Conservation (phyloP, 2,113 vertebrate species). For the Petrocephalus microphthalmus region DNA sequence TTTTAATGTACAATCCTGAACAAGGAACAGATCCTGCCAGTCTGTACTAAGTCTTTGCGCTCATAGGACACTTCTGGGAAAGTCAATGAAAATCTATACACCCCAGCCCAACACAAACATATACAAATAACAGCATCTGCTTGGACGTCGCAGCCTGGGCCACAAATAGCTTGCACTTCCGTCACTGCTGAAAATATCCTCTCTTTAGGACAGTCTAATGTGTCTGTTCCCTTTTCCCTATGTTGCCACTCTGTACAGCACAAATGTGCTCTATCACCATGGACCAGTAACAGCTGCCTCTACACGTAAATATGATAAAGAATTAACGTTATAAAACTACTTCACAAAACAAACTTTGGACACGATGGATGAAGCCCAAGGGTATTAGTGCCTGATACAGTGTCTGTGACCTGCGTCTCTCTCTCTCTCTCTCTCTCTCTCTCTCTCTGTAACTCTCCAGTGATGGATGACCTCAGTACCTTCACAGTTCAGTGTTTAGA, state of each 20-base stretch:
- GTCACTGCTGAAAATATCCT: background rate
- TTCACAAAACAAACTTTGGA: background rate
- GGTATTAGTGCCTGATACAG: conserved; percentile 41
- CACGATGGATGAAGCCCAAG: background rate
- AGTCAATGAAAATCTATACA: background rate
- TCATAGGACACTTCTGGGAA: background rate
- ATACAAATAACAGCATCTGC: conserved; percentile 1
- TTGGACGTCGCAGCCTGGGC: background rate
- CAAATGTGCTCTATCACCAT: background rate
- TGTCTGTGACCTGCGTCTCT: conserved; percentile 30
- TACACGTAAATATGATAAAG: background rate
- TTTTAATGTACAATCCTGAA: conserved; percentile 3
- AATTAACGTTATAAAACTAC: conserved; percentile 1
- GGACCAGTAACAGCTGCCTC: background rate
- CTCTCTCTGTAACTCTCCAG: background rate
- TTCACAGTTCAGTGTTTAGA: background rate
- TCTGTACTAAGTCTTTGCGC: background rate
- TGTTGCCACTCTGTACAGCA: background rate
- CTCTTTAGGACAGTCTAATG: background rate
- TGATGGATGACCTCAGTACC: conserved; percentile 20
- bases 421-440: background rate
- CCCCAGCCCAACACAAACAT: conserved; percentile 5
- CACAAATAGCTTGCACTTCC: background rate
- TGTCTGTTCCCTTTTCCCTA: background rate
- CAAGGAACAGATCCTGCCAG: background rate